Percentiles rank a stretch among this genome's conserved stretches.
Conservation (phyloP, 2,797 vertebrate species). For the Darevskia nairensis region DNA sequence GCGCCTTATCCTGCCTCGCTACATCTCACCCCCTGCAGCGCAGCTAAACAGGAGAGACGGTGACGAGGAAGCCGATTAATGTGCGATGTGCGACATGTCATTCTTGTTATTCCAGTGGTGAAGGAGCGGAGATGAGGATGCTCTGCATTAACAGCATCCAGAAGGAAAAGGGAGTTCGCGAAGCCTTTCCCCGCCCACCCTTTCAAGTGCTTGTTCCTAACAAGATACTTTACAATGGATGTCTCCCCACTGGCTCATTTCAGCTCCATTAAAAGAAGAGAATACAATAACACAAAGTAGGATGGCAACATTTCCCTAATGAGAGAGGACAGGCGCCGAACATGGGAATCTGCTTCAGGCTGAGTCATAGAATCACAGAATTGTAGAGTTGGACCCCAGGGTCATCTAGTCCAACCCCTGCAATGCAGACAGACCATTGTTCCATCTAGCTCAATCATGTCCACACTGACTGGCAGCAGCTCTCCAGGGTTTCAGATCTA, state of each 20-base stretch:
- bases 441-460: too few species aligned
- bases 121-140: constrained; percentile 4
- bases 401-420: too few species aligned
- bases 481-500: too few species aligned
- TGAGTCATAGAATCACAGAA: neutral
- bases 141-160: neutral
- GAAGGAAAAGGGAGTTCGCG: neutral
- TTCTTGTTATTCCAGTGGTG: constrained; percentile 24
- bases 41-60: neutral
- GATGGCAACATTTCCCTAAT: constrained; percentile 8
- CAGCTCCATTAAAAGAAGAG: constrained; percentile 6
- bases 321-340: neutral
- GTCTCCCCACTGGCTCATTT: neutral
- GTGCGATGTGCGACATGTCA: constrained; percentile 9
- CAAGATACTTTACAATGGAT: constrained; percentile 33
- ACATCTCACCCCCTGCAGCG: constrained; percentile 29
- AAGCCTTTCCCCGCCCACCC: neutral
- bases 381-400: too few species aligned
- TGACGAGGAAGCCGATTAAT: constrained; percentile 32
- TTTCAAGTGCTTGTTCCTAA: neutral
- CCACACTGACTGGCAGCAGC: too few species aligned
- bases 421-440: neutral
- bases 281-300: neutral
- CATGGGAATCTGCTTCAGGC: too few species aligned
- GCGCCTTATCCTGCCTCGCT: constrained; percentile 50